A percentile compares a stretch with the other conserved stretches of the same genome.
These are phyloP conservation scores for Leucopternis melanops DNA, from an alignment of 2,113 vertebrate genomes.

Conservation along the genomic window DNA sequence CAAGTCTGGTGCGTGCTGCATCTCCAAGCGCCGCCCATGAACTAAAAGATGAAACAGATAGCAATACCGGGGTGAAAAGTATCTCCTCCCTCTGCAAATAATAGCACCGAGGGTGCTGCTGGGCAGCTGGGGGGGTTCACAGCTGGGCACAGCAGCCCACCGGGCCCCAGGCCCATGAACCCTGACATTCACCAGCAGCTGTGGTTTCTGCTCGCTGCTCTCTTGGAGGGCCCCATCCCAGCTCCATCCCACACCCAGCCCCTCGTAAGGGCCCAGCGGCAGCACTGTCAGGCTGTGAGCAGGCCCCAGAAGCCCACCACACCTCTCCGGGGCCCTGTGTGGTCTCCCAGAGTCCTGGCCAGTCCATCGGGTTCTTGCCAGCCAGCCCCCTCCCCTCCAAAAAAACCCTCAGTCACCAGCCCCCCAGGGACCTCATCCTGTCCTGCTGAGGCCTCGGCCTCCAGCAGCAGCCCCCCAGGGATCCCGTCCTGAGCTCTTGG, in stretches of 20 bases:
- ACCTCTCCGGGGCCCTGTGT: neutral
- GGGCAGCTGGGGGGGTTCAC: neutral
- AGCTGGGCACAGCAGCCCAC: neutral
- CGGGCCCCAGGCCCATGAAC: accelerated
- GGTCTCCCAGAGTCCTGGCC: neutral
- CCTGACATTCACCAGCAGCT: neutral
- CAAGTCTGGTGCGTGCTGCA: neutral
- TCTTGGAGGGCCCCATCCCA: neutral
- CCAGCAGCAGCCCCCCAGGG: neutral
- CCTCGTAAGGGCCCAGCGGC: accelerated
- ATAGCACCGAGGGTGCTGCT: neutral
- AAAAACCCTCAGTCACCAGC: neutral
- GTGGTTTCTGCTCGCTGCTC: neutral
- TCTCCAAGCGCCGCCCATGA: neutral
- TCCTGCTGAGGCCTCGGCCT: neutral
- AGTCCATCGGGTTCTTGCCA: neutral
- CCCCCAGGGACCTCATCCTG: no score
- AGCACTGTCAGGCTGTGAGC: neutral
- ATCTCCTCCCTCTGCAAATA: neutral
- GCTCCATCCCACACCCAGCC: neutral
- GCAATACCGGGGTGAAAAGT: neutral
- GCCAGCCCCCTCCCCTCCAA: neutral
- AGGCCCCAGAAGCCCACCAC: neutral
- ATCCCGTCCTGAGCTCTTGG: accelerated
- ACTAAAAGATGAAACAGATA: neutral